These are phyloP conservation scores for Rhinatrema bivittatum DNA, from an alignment of 2,797 vertebrate genomes.

Conservation along the genomic window DNA sequence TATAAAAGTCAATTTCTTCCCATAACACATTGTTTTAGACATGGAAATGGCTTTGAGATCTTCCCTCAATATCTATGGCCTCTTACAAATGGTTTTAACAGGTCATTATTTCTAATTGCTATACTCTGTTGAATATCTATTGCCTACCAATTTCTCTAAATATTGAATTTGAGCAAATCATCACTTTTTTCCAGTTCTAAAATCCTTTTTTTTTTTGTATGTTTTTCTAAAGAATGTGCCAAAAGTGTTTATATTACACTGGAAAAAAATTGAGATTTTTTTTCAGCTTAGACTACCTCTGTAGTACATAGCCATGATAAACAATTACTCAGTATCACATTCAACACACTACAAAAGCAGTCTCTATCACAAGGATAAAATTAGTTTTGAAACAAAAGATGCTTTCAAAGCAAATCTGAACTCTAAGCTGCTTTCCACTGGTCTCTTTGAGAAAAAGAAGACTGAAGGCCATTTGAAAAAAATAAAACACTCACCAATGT, in stretches of 20 bases:
- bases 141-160: too few relatives aligned
- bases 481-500: slow-evolving; percentile 28
- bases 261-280: slow-evolving; percentile 42
- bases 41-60: too few relatives aligned
- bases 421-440: slow-evolving; percentile 36
- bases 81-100: too few relatives aligned
- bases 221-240: neutral
- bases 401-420: slow-evolving; percentile 51
- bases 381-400: slow-evolving; percentile 56
- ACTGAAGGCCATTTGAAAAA: slow-evolving; percentile 44
- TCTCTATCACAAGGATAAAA: slow-evolving; percentile 57
- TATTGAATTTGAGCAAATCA: too few relatives aligned
- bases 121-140: too few relatives aligned
- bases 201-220: too few relatives aligned
- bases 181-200: too few relatives aligned
- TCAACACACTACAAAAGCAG: slow-evolving; percentile 49
- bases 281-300: slow-evolving; percentile 33
- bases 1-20: too few relatives aligned
- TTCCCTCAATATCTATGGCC: too few relatives aligned
- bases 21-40: too few relatives aligned
- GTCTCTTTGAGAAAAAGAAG: slow-evolving; percentile 25
- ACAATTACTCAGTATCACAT: slow-evolving; percentile 54
- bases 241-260: slow-evolving; percentile 37
- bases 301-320: slow-evolving; percentile 56
- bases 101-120: too few relatives aligned